Evolutionary conservation across 2,888 invertebrate genomes (phyloP), one percentile per base, ranked within the genome.

Genomic region (Himalopsyche japonica): DNA sequence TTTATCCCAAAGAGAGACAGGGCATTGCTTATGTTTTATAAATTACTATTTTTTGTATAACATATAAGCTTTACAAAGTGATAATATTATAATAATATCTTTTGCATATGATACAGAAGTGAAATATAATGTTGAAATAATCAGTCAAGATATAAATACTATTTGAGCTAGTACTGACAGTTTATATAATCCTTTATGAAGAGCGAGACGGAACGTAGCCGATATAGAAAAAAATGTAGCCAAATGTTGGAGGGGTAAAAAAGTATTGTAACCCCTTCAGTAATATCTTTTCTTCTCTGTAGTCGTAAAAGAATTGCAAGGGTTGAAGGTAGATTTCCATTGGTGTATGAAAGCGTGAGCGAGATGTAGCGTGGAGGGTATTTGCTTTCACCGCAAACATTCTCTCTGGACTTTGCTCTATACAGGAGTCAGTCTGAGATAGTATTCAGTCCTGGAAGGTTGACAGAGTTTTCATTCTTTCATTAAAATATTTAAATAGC

Each of bases 201-300:
- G 7, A 81, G 32, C 12, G 81, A 37, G 70, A 81, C 20, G 48
- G 70, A 49, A 27, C 12, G 24, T 15, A 70, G 20, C 8, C 30
- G 43, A 49, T 37, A 70, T 70, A 70, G n/a, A n/a, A n/a, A 70
- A 79, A 82, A 82, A 43, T 18, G 49, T 48, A 37, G n/a, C 43
- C n/a, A 32, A 37, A 43, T 15, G 47, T n/a, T 76, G 47, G 82
- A 34, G 80, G 84, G 84, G 76, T 84, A 85, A 86, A 85, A 86
- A 86, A 82, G 57, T 18, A 76, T 76, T 78, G n/a, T 43, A 80
- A 85, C 86, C 86, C 86, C 84, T 85, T 85, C 64, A 27, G 32
- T 81, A 43, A 77, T 32, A 20, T 48, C 6, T 34, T 78, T 80
- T 64, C 79, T 47, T 84, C 47, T 57, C 49, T 82, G 80, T 85